Base-by-base conservation (phyloP, 2,797 vertebrate species). In the Sebastes diploproa region DNA sequence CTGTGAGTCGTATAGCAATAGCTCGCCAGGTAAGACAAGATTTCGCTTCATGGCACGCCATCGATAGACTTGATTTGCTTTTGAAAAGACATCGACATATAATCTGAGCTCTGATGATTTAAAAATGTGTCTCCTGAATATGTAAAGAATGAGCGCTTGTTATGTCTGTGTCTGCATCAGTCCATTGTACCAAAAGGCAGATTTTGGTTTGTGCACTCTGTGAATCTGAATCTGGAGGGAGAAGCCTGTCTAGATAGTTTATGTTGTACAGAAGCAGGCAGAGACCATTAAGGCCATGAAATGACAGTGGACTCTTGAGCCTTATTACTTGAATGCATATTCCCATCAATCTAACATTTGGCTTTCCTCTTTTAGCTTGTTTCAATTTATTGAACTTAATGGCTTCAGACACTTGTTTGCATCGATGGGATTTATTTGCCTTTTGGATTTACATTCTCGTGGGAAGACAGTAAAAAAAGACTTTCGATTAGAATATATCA, bases 381-480 rank as follows among this genome's bases (percentile, higher is more conserved):
- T 86, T 78, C 36, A 72, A 50, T 90, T 87, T 70, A 32, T 72
- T 90, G 77, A 86, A 86, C 91, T 86, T 88, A 91, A 95, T 95
- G 95, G 94, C 94, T 94, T 94, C 92, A 90, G 94, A 95, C 94
- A 95, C 95, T 92, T 95, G 95, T 94, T 95, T 95, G 94, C 91
- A 84, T 93, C 81, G 29, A 84, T 91, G 91, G 85, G 82, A 91
- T 88, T 81, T 89, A 81, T 89, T 89, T 77, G 80, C 76, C 62
- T 83, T 80, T 84, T 88, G 89, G 88, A 88, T 91, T 86, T 85
- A 77, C 88, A 72, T 66, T 29, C 71, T 75, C 34, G 36, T 54
- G 65, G 88, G 75, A 62, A 85, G 65, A 84, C 79, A 85, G 59
- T 91, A 38, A 38, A 38, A 14, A 88, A 79, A 85, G 52, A 75